phyloP scores from a whole-genome alignment of 2,888 invertebrate genomes.

The Lycocerus yunnanus region DNA sequence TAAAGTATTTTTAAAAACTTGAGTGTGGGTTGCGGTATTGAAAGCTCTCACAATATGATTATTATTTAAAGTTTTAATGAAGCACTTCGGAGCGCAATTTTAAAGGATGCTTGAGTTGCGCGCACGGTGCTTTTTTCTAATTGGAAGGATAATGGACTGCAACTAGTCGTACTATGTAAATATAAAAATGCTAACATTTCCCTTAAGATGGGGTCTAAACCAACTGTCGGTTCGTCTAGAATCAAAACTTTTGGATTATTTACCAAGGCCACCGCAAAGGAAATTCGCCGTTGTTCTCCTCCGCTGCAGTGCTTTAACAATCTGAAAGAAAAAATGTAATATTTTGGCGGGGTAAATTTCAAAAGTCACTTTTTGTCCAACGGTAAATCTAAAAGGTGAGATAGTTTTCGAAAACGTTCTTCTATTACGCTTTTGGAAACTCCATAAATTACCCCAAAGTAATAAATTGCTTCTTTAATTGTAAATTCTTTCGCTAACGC shows the following conservation, averaged over 20 bases:
- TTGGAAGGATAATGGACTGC: too few species aligned
- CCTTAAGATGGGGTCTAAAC: conserved; percentile 85
- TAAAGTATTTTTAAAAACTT: too few species aligned
- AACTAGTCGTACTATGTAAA: too few species aligned
- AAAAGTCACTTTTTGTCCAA: conserved; percentile 59
- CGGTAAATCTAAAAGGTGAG: conserved; percentile 77
- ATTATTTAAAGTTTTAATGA: too few species aligned
- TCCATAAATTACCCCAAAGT: conserved; percentile 86
- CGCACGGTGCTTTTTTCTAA: too few species aligned
- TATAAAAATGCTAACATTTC: conserved; percentile 63
- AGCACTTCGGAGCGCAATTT: too few species aligned
- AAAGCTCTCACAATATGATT: too few species aligned
- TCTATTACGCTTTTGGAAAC: conserved; percentile 67
- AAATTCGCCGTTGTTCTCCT: conserved; percentile 88
- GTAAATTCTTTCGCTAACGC: conserved; percentile 77
- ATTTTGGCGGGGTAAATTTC: neutral
- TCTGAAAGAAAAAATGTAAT: conserved; percentile 29
- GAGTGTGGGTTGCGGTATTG: too few species aligned
- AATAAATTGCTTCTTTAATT: conserved; percentile 80
- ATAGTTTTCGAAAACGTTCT: conserved; percentile 71
- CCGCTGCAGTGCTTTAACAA: conserved; percentile 78
- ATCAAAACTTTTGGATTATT: conserved; percentile 89
- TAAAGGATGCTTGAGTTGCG: too few species aligned
- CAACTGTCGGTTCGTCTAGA: conserved; percentile 92
- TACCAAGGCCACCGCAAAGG: conserved; percentile 85